phyloP scores from a whole-genome alignment of 2,113 vertebrate species.

The Hippocampus comes region DNA sequence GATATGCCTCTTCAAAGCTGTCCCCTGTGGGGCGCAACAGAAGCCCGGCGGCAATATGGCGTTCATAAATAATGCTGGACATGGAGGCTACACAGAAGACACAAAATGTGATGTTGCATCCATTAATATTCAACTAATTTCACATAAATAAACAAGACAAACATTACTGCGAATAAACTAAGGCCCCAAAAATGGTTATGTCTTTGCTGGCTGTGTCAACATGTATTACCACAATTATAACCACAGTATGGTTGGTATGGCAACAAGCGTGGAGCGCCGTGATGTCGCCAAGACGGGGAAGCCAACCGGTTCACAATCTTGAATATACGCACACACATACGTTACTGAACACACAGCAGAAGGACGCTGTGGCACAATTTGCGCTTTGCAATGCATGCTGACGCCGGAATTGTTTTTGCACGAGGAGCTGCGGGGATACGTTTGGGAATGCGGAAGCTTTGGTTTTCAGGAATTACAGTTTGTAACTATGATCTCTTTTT shows the following conservation, averaged over 20 bases:
- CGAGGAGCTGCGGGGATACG: neutral
- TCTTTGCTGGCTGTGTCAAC: constrained; percentile 25
- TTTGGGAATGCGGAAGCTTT: neutral
- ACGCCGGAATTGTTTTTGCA: neutral
- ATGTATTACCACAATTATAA: constrained; percentile 28
- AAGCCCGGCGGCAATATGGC: constrained; percentile 14
- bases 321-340: constrained; percentile 18
- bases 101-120: constrained; percentile 14
- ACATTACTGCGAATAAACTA: neutral
- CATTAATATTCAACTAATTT: neutral
- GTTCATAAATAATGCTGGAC: constrained; percentile 14
- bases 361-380: constrained; percentile 16
- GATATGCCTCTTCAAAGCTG: neutral
- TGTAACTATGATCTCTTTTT: too few species aligned
- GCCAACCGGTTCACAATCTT: constrained; percentile 16
- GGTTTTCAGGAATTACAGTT: neutral
- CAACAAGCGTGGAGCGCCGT: constrained; percentile 16
- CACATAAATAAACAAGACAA: constrained; percentile 1
- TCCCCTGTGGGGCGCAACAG: constrained; percentile 14
- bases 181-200: constrained; percentile 7
- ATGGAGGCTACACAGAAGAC: constrained; percentile 2
- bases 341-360: constrained; percentile 15
- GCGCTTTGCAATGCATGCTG: neutral
- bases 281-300: constrained; percentile 10
- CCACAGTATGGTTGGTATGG: constrained; percentile 25